Conservation (phyloP, 2,797 vertebrate genomes). For the Picus viridis region DNA sequence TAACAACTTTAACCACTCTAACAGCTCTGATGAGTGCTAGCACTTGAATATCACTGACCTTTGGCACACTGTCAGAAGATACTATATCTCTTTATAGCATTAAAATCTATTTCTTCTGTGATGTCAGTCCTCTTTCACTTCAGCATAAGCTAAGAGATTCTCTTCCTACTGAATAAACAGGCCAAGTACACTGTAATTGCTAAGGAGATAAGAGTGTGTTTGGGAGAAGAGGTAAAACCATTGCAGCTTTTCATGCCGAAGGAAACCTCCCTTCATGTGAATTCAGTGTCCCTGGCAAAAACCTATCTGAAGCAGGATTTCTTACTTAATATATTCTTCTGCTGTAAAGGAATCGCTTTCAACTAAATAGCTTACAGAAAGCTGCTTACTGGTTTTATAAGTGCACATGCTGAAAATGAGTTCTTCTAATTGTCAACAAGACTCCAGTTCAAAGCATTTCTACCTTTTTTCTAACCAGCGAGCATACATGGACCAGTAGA, state of each 20-base stretch:
- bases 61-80: not conserved
- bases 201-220: not conserved
- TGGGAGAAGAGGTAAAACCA: not conserved
- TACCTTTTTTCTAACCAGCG: slow-evolving; percentile 2
- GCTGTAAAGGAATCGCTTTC: slow-evolving; percentile 35
- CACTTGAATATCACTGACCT: not conserved
- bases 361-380: slow-evolving; percentile 37
- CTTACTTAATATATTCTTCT: slow-evolving; percentile 18
- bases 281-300: slow-evolving; percentile 6
- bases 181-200: not conserved
- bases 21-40: not conserved
- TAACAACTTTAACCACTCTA: not conserved
- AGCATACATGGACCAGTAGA: not conserved
- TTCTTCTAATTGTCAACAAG: slow-evolving; percentile 30
- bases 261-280: not conserved
- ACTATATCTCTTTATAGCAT: not conserved
- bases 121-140: not conserved
- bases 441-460: not conserved
- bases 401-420: slow-evolving; percentile 2
- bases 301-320: not conserved
- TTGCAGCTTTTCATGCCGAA: not conserved
- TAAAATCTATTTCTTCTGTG: not conserved
- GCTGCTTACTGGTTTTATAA: slow-evolving; percentile 11
- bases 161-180: not conserved
- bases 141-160: not conserved